Base-by-base conservation (phyloP, 2,113 vertebrate species). In the Rutilus rutilus region DNA sequence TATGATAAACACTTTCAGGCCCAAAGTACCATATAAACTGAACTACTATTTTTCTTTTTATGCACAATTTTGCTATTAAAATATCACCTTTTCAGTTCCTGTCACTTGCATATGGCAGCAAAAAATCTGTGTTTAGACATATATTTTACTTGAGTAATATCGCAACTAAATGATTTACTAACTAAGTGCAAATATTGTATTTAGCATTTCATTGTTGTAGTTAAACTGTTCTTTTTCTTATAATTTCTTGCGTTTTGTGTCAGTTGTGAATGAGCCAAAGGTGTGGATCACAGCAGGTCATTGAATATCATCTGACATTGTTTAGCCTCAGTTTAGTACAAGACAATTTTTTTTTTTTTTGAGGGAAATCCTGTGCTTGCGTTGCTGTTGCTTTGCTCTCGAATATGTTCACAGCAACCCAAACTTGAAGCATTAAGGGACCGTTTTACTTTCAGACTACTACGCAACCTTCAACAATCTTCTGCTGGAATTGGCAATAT, bases 211-310 rank as follows among this genome's bases (percentile, higher is more conserved):
- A 42, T 42, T 73, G 6, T n/a, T 39, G 33, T 36, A 8, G 39
- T 23, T 71, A 1, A 67, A 23, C 10, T 23, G 65, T 50, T 45
- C 0, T 74, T 73, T 73, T 42, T 47, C 47, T 57, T 54, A 54
- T 54, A 2, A 11, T 54, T 19, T 54, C 52, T 19, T 7, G 39
- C 23, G 42, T 45, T 57, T 52, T 78, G 21, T 60, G 67, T 27
- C 10, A 19, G 50, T 79, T 25, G 33, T 59, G 65, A 79, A 80
- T 76, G 81, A 86, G 65, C 67, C 36, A 83, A 84, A 86, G 60
- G 64, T 71, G 69, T 25, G 33, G 73, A 71, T 50, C 6, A 7
- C 73, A 47, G 33, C 64, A 78, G n/a, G 12, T 27, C 11, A 50
- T 19, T 57, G 11, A 47, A 47, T 17, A 52, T 52, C 14, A 52